Percentiles rank a stretch among this genome's conserved stretches.
phyloP scores from a whole-genome alignment of 2,888 invertebrate species.

The Bombylius major region DNA sequence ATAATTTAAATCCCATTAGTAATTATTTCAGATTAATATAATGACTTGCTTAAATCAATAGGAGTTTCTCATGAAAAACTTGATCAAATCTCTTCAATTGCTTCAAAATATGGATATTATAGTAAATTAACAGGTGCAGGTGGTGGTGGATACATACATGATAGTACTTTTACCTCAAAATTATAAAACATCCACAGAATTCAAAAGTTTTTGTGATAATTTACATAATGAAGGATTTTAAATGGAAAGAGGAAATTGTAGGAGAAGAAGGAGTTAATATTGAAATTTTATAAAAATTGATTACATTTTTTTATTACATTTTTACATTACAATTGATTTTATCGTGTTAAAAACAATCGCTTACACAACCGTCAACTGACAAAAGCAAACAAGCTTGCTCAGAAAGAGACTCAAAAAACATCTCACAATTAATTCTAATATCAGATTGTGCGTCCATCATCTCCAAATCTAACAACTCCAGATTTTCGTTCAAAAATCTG shows the following conservation, averaged over 20 bases:
- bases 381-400: too few species aligned
- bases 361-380: too few species aligned
- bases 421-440: too few species aligned
- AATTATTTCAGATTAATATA: conserved; percentile 79
- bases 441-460: too few species aligned
- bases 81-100: conserved; percentile 61
- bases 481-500: too few species aligned
- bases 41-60: conserved; percentile 64
- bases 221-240: conserved; percentile 27
- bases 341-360: too few species aligned
- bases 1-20: conserved; percentile 38
- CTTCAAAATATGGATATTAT: conserved; percentile 51
- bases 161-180: conserved; percentile 47
- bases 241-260: conserved; percentile 28
- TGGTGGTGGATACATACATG: conserved; percentile 87
- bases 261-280: conserved; percentile 30
- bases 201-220: conserved; percentile 28
- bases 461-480: too few species aligned
- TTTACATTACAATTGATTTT: too few species aligned
- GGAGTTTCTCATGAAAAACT: conserved; percentile 82
- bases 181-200: conserved; percentile 25
- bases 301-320: too few species aligned
- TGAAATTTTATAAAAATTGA: conserved; percentile 5
- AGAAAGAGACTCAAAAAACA: too few species aligned
- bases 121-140: conserved; percentile 96